Evolutionary conservation across 2,888 invertebrate species (phyloP).

Genomic region (Agonopterix heracliana): DNA sequence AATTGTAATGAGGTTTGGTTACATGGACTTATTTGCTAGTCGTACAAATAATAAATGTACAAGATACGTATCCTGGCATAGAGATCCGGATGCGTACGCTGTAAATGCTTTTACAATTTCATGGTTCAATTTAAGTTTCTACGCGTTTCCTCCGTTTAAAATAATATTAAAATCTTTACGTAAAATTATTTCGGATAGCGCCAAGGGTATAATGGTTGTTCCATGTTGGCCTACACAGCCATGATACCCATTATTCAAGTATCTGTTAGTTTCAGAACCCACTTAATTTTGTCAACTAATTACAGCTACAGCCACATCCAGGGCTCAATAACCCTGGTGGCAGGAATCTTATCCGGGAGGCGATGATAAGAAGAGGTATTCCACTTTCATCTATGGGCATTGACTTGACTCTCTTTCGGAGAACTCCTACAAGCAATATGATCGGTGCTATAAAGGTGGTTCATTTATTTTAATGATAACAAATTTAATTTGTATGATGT

Average conservation of each 20-base stretch:
- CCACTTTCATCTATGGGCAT: conserved; percentile 6
- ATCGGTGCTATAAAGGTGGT: conserved; percentile 11
- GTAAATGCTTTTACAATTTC: conserved; percentile 8
- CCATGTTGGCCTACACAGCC: conserved; percentile 11
- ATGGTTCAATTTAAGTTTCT: conserved; percentile 4
- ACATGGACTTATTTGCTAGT: conserved; percentile 10
- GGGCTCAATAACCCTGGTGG: conserved; percentile 14
- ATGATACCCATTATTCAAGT: conserved; percentile 1
- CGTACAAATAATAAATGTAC: conserved; percentile 6
- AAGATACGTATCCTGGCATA: conserved; percentile 8
- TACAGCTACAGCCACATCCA: conserved; percentile 7
- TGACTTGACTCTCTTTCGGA: conserved; percentile 9
- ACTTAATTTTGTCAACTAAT: conserved; percentile 7
- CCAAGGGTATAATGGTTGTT: conserved; percentile 9
- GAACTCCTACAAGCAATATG: conserved; percentile 13
- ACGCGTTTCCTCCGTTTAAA: conserved; percentile 9
- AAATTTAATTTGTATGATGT: conserved; percentile 7
- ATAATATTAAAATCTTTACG: conserved; percentile 5
- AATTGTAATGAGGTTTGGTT: neutral
- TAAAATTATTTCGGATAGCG: conserved; percentile 7
- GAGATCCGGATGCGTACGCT: conserved; percentile 7
- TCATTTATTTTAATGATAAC: conserved; percentile 10
- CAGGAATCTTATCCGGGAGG: conserved; percentile 12
- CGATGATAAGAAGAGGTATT: conserved; percentile 6
- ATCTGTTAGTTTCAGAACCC: conserved; percentile 1